phyloP scores from a whole-genome alignment of 2,113 vertebrate species.

The Lates calcarifer region DNA sequence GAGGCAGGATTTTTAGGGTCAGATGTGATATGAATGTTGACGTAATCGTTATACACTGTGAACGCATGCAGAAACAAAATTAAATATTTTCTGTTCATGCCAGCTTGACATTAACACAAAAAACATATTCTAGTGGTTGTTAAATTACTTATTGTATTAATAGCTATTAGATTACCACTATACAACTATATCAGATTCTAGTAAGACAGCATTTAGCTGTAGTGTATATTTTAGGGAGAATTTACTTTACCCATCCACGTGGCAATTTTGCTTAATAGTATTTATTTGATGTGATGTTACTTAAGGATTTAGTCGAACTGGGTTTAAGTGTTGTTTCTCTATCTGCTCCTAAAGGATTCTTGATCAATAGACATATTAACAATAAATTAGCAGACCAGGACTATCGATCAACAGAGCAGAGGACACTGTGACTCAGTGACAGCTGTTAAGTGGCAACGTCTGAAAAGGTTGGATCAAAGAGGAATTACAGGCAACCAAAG shows the following conservation, averaged over 20 bases:
- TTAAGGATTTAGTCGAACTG: conserved; percentile 26
- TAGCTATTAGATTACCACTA: neutral
- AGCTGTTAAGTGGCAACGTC: conserved; percentile 68
- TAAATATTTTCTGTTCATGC: conserved; percentile 11
- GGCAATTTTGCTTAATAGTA: conserved; percentile 25
- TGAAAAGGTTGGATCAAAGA: conserved; percentile 63
- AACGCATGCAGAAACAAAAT: conserved; percentile 22
- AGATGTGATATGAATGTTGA: conserved; percentile 28
- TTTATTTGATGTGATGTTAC: conserved; percentile 33
- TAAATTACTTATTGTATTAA: neutral
- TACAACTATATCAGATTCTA: no score
- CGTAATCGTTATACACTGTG: conserved; percentile 12
- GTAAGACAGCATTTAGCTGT: neutral
- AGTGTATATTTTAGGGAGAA: no score
- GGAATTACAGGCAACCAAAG: conserved; percentile 39
- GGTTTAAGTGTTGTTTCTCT: conserved; percentile 44
- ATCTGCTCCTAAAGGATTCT: conserved; percentile 59
- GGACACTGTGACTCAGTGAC: conserved; percentile 66
- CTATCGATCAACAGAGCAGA: conserved; percentile 75
- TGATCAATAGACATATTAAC: conserved; percentile 85
- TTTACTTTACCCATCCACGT: conserved; percentile 3
- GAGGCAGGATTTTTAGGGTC: conserved; percentile 42
- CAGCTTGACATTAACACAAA: neutral
- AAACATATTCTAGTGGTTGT: neutral
- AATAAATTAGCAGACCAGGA: conserved; percentile 78